Evolutionary conservation across 2,113 vertebrate species (phyloP).

Genomic region (Sylvilagus bachmani): DNA sequence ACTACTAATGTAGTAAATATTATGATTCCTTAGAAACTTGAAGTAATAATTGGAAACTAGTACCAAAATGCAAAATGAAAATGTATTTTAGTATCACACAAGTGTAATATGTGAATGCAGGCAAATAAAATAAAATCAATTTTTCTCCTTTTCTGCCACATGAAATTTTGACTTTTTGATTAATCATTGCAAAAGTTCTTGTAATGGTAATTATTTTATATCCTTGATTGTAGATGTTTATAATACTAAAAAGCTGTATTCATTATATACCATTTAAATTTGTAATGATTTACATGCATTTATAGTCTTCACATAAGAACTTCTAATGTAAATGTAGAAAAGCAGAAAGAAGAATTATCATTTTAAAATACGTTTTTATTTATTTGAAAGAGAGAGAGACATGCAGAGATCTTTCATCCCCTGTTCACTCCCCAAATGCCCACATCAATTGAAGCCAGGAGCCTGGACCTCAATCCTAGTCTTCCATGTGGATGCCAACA

Average conservation of each 20-base stretch:
- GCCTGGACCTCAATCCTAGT: too few species aligned
- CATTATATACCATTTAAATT: neutral
- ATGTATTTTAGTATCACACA: neutral
- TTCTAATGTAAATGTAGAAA: neutral
- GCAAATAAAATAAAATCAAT: neutral
- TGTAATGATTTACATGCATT: neutral
- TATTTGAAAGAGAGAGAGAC: too few species aligned
- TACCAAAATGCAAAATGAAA: constrained; percentile 12
- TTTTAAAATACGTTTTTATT: neutral
- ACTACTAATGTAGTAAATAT: neutral
- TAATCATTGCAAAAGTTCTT: neutral
- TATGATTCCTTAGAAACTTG: neutral
- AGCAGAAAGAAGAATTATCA: neutral
- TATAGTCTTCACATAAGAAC: neutral
- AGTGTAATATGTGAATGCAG: neutral
- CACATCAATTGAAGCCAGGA: too few species aligned
- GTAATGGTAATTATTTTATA: neutral
- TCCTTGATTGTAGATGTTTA: neutral
- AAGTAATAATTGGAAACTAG: neutral
- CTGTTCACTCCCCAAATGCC: too few species aligned
- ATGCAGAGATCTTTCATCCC: too few species aligned
- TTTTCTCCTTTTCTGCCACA: neutral
- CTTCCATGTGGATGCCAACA: too few species aligned
- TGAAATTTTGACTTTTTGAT: neutral
- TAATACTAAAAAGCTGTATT: neutral